phyloP scores from a whole-genome alignment of 2,113 vertebrate species.

The Podarcis muralis region DNA sequence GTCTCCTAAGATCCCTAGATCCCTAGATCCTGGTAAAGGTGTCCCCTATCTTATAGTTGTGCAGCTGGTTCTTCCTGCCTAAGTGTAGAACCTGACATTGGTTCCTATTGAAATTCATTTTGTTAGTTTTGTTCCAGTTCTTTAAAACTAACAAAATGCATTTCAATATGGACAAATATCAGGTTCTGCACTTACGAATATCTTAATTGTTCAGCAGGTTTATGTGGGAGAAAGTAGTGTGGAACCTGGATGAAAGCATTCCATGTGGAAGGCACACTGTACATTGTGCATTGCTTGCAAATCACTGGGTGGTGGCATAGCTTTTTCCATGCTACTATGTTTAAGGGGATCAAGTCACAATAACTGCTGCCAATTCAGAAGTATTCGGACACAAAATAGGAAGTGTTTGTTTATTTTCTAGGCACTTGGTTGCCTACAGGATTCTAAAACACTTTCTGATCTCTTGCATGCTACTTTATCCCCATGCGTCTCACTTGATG shows the following conservation, averaged over 20 bases:
- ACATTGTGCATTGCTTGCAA: background rate
- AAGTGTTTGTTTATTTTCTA: background rate
- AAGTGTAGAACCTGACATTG: too few relatives aligned
- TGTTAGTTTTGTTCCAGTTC: too few relatives aligned
- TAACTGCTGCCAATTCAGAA: background rate
- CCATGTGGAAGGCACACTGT: background rate
- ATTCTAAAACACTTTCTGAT: background rate
- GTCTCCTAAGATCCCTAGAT: too few relatives aligned
- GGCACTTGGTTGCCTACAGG: background rate
- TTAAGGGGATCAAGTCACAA: background rate
- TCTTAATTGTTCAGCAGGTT: background rate
- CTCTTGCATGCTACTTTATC: background rate
- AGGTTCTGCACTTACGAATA: background rate
- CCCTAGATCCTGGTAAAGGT: too few relatives aligned
- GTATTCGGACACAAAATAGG: background rate
- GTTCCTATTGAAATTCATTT: too few relatives aligned
- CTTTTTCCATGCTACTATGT: background rate
- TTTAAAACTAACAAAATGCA: background rate
- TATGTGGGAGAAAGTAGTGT: background rate
- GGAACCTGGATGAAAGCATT: background rate
- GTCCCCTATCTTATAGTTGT: too few relatives aligned
- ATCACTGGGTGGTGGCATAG: background rate
- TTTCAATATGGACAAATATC: background rate
- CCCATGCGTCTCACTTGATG: background rate
- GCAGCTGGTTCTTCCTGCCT: too few relatives aligned